Percentiles rank a stretch among this genome's conserved stretches.
phyloP scores from a whole-genome alignment of 2,113 vertebrate genomes.

The Okapia johnstoni region DNA sequence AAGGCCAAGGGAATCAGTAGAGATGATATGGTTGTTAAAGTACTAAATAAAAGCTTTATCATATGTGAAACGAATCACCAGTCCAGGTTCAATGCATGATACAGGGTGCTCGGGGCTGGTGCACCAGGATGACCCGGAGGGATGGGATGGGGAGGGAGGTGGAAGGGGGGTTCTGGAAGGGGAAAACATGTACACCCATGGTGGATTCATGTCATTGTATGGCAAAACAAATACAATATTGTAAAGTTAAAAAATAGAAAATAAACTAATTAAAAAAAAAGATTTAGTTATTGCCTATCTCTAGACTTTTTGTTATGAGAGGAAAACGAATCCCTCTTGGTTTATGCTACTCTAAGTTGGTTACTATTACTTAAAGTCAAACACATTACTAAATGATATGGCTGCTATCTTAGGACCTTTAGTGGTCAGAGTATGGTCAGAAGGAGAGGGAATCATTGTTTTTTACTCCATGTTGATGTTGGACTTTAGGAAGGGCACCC shows the following conservation, averaged over 20 bases:
- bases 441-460: not conserved
- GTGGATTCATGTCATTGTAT: too few species aligned
- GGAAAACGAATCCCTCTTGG: not conserved
- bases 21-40: not conserved
- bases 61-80: too few species aligned
- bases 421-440: not conserved
- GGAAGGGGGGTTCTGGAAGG: too few species aligned
- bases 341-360: not conserved
- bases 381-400: not conserved
- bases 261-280: too few species aligned
- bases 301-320: not conserved
- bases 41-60: not conserved
- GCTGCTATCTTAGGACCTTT: not conserved
- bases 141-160: too few species aligned
- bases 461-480: not conserved
- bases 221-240: too few species aligned
- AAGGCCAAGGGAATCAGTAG: not conserved
- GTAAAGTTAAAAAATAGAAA: too few species aligned
- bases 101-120: too few species aligned
- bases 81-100: too few species aligned
- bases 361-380: not conserved
- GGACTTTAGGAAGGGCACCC: not conserved
- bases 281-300: not conserved
- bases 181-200: too few species aligned
- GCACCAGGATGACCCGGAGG: too few species aligned